phyloP scores from a whole-genome alignment of 2,797 vertebrate genomes.

The Danio jaintianensis region DNA sequence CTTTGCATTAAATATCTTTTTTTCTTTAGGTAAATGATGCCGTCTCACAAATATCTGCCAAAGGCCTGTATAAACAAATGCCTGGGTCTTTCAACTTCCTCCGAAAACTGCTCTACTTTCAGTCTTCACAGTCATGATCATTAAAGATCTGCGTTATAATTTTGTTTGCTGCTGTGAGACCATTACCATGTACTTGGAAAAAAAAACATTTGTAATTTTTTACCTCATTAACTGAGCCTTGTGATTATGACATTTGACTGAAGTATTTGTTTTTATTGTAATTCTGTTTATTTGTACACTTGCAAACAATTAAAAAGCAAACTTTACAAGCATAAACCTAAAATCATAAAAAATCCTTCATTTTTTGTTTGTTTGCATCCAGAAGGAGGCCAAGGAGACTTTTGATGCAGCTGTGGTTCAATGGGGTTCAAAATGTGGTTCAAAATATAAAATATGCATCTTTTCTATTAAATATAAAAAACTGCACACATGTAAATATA shows the following conservation, averaged over 20 bases:
- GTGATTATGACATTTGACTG: neutral
- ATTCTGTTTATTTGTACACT: neutral
- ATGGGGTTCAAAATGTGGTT: too few relatives aligned
- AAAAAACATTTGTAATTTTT: neutral
- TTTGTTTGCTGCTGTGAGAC: neutral
- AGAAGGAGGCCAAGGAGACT: neutral
- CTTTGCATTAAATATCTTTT: neutral
- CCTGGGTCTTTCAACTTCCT: conserved; percentile 94
- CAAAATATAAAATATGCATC: neutral
- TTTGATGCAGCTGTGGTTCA: conserved; percentile 21
- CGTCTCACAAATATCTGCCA: conserved; percentile 85
- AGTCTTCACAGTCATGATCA: conserved; percentile 32
- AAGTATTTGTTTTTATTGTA: neutral
- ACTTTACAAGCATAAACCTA: neutral
- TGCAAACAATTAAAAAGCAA: neutral
- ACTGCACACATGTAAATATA: neutral
- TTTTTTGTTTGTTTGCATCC: too few relatives aligned
- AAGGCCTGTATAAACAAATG: conserved; percentile 91
- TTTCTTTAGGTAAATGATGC: conserved; percentile 84
- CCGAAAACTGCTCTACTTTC: conserved; percentile 89
- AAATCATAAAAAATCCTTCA: too few relatives aligned
- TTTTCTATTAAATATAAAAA: neutral
- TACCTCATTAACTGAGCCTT: neutral
- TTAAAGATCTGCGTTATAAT: neutral
- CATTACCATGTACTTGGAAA: neutral